These are phyloP conservation scores for Hyperopisus bebe DNA, from an alignment of 2,113 vertebrate species.

Conservation along the genomic window DNA sequence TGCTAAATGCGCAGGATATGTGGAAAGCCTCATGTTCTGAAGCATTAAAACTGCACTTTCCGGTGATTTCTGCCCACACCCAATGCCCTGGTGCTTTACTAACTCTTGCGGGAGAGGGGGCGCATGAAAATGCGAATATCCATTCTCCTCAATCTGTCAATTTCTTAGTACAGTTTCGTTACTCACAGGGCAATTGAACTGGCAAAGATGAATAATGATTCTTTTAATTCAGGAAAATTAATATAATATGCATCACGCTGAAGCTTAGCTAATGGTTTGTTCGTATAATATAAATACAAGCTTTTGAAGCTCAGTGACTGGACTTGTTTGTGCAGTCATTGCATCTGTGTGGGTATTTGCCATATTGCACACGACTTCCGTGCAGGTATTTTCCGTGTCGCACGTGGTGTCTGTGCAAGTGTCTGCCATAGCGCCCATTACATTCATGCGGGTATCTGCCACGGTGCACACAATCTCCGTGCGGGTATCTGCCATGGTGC, in stretches of 20 bases:
- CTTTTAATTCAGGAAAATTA: neutral
- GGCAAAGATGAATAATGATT: neutral
- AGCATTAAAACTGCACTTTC: neutral
- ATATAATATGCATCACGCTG: neutral
- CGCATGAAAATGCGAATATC: neutral
- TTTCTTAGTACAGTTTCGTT: neutral
- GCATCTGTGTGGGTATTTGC: neutral
- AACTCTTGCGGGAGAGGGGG: neutral
- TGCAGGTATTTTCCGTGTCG: no score
- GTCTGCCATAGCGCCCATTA: no score
- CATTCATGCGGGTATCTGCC: neutral
- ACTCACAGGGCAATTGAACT: neutral
- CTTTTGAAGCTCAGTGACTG: neutral
- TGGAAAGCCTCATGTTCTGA: neutral
- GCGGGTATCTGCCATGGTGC: no score
- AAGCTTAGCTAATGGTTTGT: neutral
- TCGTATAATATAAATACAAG: neutral
- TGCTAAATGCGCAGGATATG: neutral
- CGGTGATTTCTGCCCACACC: neutral
- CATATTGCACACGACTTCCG: fast-evolving
- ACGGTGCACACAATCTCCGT: neutral
- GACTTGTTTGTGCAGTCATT: neutral
- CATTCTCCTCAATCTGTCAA: neutral
- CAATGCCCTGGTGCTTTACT: neutral
- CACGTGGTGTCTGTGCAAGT: no score